Conservation (phyloP, 1,140 invertebrate genomes). For the Ylistrum balloti region DNA sequence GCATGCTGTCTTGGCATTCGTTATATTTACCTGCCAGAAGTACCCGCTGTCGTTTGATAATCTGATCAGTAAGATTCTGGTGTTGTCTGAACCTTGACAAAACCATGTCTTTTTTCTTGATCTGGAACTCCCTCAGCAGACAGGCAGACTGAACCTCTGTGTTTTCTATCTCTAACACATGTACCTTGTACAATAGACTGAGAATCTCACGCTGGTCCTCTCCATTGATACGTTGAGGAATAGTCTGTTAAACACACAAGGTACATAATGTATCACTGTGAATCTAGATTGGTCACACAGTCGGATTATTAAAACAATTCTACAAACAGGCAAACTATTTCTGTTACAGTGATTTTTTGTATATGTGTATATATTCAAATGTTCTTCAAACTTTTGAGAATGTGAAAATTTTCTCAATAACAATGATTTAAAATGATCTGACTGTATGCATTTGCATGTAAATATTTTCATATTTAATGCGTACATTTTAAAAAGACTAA, state of each 20-base stretch:
- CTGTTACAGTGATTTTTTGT: too few relatives aligned
- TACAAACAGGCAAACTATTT: too few relatives aligned
- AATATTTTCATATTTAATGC: too few relatives aligned
- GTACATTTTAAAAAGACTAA: too few relatives aligned
- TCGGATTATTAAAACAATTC: too few relatives aligned
- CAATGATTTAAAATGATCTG: too few relatives aligned
- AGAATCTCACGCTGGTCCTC: constrained; percentile 94
- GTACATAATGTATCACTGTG: too few relatives aligned
- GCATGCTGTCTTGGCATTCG: background rate
- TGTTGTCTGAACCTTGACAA: constrained; percentile 93
- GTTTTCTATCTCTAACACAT: constrained; percentile 96
- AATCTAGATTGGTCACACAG: too few relatives aligned
- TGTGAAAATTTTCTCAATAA: too few relatives aligned
- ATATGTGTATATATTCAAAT: too few relatives aligned
- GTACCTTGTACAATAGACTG: constrained; percentile 91
- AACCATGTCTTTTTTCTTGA: constrained; percentile 91
- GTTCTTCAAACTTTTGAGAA: too few relatives aligned
- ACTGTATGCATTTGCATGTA: too few relatives aligned
- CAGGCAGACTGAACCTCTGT: constrained; percentile 94
- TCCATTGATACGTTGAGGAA: constrained; percentile 91
- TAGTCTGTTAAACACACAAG: constrained; percentile 85
- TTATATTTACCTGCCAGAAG: constrained; percentile 90
- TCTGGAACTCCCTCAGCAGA: constrained; percentile 91
- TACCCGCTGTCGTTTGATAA: constrained; percentile 92
- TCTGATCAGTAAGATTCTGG: constrained; percentile 93